phyloP scores from a whole-genome alignment of 2,113 vertebrate species.

The Pristiophorus japonicus region DNA sequence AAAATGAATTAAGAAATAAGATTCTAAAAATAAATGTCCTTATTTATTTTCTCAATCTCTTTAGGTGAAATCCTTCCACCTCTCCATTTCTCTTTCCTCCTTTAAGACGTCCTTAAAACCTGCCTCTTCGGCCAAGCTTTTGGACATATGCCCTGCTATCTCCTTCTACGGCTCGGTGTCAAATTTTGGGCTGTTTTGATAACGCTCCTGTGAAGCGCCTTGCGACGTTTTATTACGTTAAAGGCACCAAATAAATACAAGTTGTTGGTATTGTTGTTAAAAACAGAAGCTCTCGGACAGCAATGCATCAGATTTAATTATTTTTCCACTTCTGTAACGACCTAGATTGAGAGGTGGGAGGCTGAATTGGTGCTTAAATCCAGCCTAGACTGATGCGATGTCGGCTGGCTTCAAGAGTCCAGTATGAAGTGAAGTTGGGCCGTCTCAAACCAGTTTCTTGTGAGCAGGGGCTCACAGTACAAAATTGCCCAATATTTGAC shows the following conservation, averaged over 20 bases:
- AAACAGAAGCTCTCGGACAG: too few relatives aligned
- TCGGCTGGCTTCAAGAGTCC: background rate
- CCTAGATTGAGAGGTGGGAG: background rate
- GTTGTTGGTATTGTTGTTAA: too few relatives aligned
- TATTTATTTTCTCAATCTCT: background rate
- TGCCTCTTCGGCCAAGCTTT: too few relatives aligned
- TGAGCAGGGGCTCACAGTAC: background rate
- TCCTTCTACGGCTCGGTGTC: too few relatives aligned
- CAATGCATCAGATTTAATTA: background rate
- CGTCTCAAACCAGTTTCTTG: background rate
- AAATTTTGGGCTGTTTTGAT: too few relatives aligned
- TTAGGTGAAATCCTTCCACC: background rate
- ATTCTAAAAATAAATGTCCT: background rate
- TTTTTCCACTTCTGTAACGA: background rate
- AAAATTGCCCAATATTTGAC: background rate
- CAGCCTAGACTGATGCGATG: background rate
- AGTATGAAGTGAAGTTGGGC: background rate
- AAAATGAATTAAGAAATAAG: background rate
- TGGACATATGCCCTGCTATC: too few relatives aligned
- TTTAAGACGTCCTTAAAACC: too few relatives aligned
- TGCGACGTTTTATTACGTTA: too few relatives aligned
- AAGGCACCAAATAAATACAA: too few relatives aligned
- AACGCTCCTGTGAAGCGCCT: too few relatives aligned
- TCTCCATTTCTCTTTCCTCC: too few relatives aligned
- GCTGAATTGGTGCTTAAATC: background rate